Percentiles rank a stretch among this genome's conserved stretches.
Evolutionary conservation across 2,797 vertebrate genomes (phyloP).

Genomic region (Alca torda): DNA sequence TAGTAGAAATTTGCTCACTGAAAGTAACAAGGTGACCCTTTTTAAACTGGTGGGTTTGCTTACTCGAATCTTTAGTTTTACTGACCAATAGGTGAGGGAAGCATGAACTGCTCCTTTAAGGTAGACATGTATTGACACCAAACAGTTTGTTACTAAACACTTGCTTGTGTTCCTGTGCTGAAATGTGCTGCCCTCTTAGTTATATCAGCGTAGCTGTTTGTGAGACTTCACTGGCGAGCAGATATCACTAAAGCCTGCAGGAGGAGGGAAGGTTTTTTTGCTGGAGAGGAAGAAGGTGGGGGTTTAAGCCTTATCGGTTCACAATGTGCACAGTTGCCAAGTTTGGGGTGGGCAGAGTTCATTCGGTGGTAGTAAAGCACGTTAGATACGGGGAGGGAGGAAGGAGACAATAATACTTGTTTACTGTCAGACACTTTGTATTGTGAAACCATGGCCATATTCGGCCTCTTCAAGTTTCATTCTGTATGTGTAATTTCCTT

Average conservation of each 20-base stretch:
- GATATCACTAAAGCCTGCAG: background rate
- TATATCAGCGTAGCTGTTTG: background rate
- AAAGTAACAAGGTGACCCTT: background rate
- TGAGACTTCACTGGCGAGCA: background rate
- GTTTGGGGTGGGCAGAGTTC: background rate
- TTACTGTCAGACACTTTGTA: background rate
- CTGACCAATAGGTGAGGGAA: background rate
- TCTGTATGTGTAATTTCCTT: background rate
- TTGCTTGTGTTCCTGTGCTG: background rate
- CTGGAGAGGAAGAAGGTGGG: background rate
- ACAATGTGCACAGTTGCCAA: background rate
- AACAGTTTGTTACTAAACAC: background rate
- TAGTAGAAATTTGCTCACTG: background rate
- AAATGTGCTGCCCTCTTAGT: background rate
- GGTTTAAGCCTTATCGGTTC: background rate
- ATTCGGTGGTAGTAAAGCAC: background rate
- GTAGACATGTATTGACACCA: background rate
- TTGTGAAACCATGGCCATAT: background rate
- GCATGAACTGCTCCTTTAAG: background rate
- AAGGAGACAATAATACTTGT: background rate
- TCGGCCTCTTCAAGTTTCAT: background rate
- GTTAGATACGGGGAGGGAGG: background rate
- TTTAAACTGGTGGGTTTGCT: background rate
- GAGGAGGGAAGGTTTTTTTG: background rate
- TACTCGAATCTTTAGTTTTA: background rate